Evolutionary conservation across 2,113 vertebrate species (phyloP).

Genomic region (Crotalus helleri): DNA sequence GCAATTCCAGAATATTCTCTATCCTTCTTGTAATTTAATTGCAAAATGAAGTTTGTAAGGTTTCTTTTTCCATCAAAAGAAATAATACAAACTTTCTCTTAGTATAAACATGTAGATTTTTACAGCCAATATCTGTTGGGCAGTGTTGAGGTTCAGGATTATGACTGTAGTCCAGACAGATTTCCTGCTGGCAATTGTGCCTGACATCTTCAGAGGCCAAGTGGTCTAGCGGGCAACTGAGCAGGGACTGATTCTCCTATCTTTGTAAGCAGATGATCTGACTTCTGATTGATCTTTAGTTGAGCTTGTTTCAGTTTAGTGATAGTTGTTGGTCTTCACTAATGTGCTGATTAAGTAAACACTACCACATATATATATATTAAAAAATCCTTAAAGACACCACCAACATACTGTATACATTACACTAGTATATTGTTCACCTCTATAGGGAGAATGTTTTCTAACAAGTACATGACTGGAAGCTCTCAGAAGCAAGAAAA

Average conservation of each 20-base stretch:
- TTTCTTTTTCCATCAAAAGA: neutral
- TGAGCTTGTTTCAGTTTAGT: neutral
- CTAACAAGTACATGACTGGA: neutral
- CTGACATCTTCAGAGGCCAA: neutral
- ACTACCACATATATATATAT: neutral
- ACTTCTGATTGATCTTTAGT: neutral
- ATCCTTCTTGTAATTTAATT: neutral
- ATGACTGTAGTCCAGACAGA: neutral
- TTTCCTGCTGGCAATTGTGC: neutral
- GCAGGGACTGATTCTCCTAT: neutral
- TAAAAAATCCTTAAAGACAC: neutral
- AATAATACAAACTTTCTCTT: neutral
- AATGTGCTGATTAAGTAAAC: neutral
- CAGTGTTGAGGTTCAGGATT: neutral
- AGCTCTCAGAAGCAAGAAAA: neutral
- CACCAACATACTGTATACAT: neutral
- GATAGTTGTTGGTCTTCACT: neutral
- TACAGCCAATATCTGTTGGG: neutral
- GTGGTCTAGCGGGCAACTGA: neutral
- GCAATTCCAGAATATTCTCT: conserved; percentile 21
- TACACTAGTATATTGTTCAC: neutral
- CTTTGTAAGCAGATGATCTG: neutral
- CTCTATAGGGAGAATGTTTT: neutral
- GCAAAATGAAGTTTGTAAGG: neutral
- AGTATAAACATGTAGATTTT: neutral